Evolutionary conservation across 2,888 invertebrate species (phyloP), one percentile per base, ranked within the genome.

Genomic region (Xanthorhoe spadicearia): DNA sequence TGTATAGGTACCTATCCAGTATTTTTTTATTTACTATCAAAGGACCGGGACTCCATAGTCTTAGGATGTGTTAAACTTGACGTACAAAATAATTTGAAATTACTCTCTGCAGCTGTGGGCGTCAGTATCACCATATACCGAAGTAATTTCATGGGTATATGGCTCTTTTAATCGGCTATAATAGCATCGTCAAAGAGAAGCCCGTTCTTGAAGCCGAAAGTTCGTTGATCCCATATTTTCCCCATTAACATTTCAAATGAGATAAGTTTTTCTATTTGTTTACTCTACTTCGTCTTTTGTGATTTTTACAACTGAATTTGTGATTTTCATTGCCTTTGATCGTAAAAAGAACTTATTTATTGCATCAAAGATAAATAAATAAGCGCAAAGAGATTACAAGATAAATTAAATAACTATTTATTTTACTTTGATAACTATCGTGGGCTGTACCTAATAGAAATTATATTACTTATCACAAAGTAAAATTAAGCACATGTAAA

Each of bases 231-330:
- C 19, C 46, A 43, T 61, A 19, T 35, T 57, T 64, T 56, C 3
- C 19, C 38, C 48, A 65, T 52, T 60, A 60, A 59, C 48, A 49
- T 28, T 51, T 56, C 19, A 46, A 28, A 55, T 46, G 51, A 46
- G 51, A 64, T 28, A 60, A 60, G 60, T 57, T 65, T 61, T 28
- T 51, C 55, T 35, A 35, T 48, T 61, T 61, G 48, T 48, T 51
- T 56, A 17, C 51, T 38, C 17, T 60, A 18, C 35, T 50, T 18
- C 38, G 55, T 56, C 48, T 48, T 17, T 51, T 56, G 51, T 52
- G 32, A 57, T 63, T 57, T 52, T 57, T 52, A 63, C 19, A 43
- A 18, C 23, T 28, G 18, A 49, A 55, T 52, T 63, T 57, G 28
- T 19, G 32, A 57, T 23, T 50, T 50, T 50, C 32, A 32, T 32